Base-by-base conservation (phyloP, 2,113 vertebrate species). In the Labeo rohita region DNA sequence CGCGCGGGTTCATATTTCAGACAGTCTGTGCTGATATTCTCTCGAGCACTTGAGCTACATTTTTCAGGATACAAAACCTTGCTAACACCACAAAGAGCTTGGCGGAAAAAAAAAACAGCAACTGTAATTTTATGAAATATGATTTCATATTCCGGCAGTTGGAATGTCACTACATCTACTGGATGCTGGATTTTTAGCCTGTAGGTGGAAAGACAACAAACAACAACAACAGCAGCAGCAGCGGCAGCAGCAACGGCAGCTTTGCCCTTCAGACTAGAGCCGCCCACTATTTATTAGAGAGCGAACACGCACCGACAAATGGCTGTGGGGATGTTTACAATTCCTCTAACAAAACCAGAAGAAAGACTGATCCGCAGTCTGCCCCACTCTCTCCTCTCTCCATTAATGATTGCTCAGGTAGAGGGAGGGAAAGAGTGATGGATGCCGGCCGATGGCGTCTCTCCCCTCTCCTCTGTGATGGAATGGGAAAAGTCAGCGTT, bases 401-500 rank as follows among this genome's bases (percentile, higher is more conserved):
- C 65, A 21, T 80, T 83, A 87, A 87, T 68, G 85, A 87, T 77
- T 76, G 72, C 79, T 61, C 85, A 87, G 85, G 85, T 87, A 75
- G 85, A 77, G 61, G 81, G 80, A 65, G 39, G 78, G 45, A 65
- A 65, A 73, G 56, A 86, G 79, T 85, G 86, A 89, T 85, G 86
- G 61, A 89, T 87, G 79, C 74, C 80, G 75, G 16, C 63, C 79
- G 61, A 77, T 85, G 68, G 50, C 59, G 45, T 56, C 50, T 80
- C 84, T 85, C 80, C 76, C 43, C 23, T 78, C 76, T 87, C 21
- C 50, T 84, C 23, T 21, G 70, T 59, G 56, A 85, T 54, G 61
- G 84, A 84, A 90, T 61, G 75, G 78, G 77, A 80, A 85, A 91
- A 87, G 88, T 89, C 88, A 91, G 88, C 87, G 15, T 88, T 90